Percentiles rank a stretch among this genome's conserved stretches.
Evolutionary conservation across 2,888 invertebrate genomes (phyloP).

Genomic region (Camptogramma bilineatum): DNA sequence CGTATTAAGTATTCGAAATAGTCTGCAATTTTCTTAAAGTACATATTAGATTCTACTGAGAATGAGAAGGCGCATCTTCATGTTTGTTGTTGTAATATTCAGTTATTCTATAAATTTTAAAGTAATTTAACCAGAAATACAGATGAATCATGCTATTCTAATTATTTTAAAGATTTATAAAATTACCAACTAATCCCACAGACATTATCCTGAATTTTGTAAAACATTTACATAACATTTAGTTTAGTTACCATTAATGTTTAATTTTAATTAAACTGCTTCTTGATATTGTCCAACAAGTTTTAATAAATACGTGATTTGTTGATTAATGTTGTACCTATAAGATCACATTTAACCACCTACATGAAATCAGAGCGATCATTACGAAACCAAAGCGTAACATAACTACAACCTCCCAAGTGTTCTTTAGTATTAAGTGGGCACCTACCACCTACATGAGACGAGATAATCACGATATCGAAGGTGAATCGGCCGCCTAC

Average conservation of each 20-base stretch:
- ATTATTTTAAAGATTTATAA: not conserved
- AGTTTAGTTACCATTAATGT: not conserved
- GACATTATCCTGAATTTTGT: not conserved
- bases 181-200: not conserved
- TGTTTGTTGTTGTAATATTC: slow-evolving; percentile 19
- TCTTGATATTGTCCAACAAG: slow-evolving; percentile 5
- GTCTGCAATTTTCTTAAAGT: slow-evolving; percentile 49
- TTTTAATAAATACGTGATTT: slow-evolving; percentile 36
- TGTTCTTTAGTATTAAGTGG: slow-evolving; percentile 58
- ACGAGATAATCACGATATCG: slow-evolving; percentile 72
- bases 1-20: slow-evolving; percentile 50
- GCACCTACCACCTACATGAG: slow-evolving; percentile 70
- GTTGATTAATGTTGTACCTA: slow-evolving; percentile 47
- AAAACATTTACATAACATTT: not conserved
- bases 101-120: slow-evolving; percentile 14
- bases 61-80: slow-evolving; percentile 9
- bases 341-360: slow-evolving; percentile 49
- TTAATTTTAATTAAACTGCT: not conserved
- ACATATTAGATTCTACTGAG: slow-evolving; percentile 28
- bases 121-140: not conserved
- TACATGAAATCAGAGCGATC: slow-evolving; percentile 55
- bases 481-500: slow-evolving; percentile 82
- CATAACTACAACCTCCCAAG: slow-evolving; percentile 62
- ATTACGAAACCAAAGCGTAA: slow-evolving; percentile 64
- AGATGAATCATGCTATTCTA: not conserved